Percentiles rank a stretch among this genome's conserved stretches.
These are phyloP conservation scores for Anoplopoma fimbria DNA, from an alignment of 2,113 vertebrate species.

Conservation along the genomic window DNA sequence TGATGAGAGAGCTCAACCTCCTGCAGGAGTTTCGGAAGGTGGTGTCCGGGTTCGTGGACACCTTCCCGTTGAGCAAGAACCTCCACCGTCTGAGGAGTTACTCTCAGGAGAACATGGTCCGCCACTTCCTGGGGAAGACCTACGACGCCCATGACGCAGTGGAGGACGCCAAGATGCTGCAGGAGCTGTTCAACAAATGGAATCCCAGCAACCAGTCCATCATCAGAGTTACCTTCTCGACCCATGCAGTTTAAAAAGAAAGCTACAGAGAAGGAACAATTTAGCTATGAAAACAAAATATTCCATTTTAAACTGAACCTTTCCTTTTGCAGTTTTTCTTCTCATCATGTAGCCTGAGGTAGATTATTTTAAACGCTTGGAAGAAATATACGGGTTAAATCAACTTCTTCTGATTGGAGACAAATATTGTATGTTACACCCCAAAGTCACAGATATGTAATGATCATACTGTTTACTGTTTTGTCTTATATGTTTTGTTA, in stretches of 20 bases:
- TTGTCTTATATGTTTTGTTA: neutral
- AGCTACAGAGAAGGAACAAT: neutral
- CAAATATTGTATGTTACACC: neutral
- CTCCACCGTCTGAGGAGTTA: slow-evolving; percentile 27
- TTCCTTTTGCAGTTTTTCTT: slow-evolving; percentile 3
- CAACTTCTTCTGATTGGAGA: neutral
- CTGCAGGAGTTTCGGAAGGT: slow-evolving; percentile 45
- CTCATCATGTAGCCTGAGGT: neutral
- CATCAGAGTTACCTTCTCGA: neutral
- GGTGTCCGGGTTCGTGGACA: slow-evolving; percentile 74
- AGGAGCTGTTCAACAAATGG: slow-evolving; percentile 61
- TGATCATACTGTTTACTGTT: neutral
- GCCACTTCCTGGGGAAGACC: slow-evolving; percentile 44
- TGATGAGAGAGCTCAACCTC: slow-evolving; percentile 51
- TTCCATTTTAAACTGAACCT: neutral
- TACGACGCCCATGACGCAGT: slow-evolving; percentile 76
- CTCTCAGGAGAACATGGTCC: slow-evolving; percentile 62
- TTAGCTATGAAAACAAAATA: neutral
- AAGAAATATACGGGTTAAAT: neutral
- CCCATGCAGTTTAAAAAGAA: neutral
- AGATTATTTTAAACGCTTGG: neutral
- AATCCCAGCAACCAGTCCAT: neutral
- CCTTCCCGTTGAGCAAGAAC: slow-evolving; percentile 60
- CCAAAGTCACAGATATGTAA: neutral
- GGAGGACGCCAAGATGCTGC: slow-evolving; percentile 69